phyloP scores from a whole-genome alignment of 2,797 vertebrate genomes.

The Chelon labrosus region DNA sequence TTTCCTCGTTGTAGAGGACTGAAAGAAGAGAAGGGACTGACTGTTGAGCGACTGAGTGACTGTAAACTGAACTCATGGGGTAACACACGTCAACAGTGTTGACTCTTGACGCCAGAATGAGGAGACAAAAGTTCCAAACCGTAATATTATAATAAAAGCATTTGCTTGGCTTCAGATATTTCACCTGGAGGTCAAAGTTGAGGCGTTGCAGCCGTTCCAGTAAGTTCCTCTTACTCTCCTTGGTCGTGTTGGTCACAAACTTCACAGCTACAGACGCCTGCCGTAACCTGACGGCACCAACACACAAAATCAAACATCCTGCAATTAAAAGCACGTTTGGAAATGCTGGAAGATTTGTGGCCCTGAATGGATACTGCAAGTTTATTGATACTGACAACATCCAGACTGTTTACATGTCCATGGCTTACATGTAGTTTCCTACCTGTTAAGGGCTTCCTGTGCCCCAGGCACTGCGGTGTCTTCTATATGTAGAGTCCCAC shows the following conservation, averaged over 20 bases:
- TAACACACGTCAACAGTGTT: too few species aligned
- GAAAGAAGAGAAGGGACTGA: too few species aligned
- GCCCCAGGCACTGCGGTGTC: conserved; percentile 92
- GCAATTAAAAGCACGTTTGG: not conserved
- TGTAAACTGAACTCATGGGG: too few species aligned
- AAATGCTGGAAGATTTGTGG: not conserved
- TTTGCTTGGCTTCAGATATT: not conserved
- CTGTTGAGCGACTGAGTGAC: too few species aligned
- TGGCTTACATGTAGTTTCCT: conserved; percentile 25
- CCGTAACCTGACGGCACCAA: conserved; percentile 84
- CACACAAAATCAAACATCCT: not conserved
- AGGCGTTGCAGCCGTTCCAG: conserved; percentile 87
- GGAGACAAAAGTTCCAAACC: not conserved
- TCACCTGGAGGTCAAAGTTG: conserved; percentile 89
- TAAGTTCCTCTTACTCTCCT: conserved; percentile 92
- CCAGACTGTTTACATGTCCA: not conserved
- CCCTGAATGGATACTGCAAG: too few species aligned
- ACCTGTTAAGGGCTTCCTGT: conserved; percentile 94
- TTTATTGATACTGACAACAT: too few species aligned
- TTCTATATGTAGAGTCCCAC: conserved; percentile 94
- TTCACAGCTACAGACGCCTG: conserved; percentile 84
- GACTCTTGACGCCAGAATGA: too few species aligned
- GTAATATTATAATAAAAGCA: not conserved
- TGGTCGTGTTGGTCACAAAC: conserved; percentile 98
- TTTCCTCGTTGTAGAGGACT: too few species aligned